phyloP scores from a whole-genome alignment of 2,888 invertebrate genomes.

The Gnatocerus cornutus region DNA sequence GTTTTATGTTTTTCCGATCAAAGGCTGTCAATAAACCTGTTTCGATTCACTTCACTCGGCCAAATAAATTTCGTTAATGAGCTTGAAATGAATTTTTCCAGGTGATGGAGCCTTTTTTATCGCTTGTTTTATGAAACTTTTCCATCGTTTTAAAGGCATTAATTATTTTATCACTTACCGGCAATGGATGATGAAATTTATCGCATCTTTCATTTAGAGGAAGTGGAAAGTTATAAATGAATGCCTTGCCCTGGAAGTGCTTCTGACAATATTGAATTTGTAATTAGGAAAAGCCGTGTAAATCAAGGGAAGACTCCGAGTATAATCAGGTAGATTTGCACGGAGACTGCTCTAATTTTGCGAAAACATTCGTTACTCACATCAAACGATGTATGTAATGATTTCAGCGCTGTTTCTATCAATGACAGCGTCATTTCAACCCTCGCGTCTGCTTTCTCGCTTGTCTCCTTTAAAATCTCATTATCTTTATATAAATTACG shows the following conservation, averaged over 20 bases:
- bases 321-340: slow-evolving; percentile 52
- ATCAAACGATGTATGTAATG: slow-evolving; percentile 53
- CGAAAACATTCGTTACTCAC: slow-evolving; percentile 48
- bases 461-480: slow-evolving; percentile 31
- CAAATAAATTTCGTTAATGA: slow-evolving; percentile 8
- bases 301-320: slow-evolving; percentile 49
- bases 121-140: slow-evolving; percentile 4
- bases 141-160: neutral
- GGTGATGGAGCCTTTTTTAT: neutral
- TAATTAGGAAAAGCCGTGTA: slow-evolving; percentile 52
- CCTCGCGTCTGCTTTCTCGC: slow-evolving; percentile 7
- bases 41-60: slow-evolving; percentile 9
- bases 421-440: slow-evolving; percentile 38
- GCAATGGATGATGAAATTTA: slow-evolving; percentile 25
- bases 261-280: slow-evolving; percentile 54
- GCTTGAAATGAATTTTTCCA: slow-evolving; percentile 14
- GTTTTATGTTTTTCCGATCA: slow-evolving; percentile 16
- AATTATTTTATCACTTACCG: slow-evolving; percentile 27
- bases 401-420: slow-evolving; percentile 50
- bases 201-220: slow-evolving; percentile 14
- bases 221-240: slow-evolving; percentile 34
- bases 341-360: slow-evolving; percentile 52
- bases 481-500: slow-evolving; percentile 35
- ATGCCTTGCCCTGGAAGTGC: slow-evolving; percentile 34
- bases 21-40: slow-evolving; percentile 11